These are phyloP conservation scores for Chesias legatella DNA, from an alignment of 2,888 invertebrate genomes.

Conservation along the genomic window DNA sequence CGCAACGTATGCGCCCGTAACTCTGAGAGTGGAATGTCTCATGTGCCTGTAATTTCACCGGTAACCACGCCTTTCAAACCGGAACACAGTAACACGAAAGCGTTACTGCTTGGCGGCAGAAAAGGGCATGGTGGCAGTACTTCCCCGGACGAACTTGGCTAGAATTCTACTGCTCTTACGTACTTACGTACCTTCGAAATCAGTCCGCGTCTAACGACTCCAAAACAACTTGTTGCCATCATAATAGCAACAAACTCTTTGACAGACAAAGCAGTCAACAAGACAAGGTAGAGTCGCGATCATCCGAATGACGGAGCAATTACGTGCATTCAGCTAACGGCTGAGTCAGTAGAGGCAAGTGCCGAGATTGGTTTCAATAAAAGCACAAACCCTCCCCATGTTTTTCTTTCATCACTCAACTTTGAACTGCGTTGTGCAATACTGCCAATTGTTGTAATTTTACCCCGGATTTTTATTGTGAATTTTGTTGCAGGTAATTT, in stretches of 20 bases:
- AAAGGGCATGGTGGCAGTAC: too few species aligned
- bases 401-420: slow-evolving; percentile 76
- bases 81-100: too few species aligned
- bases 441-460: slow-evolving; percentile 24
- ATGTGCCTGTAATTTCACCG: too few species aligned
- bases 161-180: too few species aligned
- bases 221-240: slow-evolving; percentile 43
- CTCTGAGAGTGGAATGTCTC: too few species aligned
- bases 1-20: too few species aligned
- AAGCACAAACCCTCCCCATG: slow-evolving; percentile 73
- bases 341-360: slow-evolving; percentile 72
- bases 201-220: slow-evolving; percentile 18
- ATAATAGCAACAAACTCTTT: slow-evolving; percentile 59
- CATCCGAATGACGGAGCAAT: slow-evolving; percentile 78
- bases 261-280: slow-evolving; percentile 72
- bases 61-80: too few species aligned
- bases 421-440: slow-evolving; percentile 69
- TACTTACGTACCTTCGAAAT: too few species aligned
- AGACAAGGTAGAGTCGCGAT: slow-evolving; percentile 70
- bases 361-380: slow-evolving; percentile 79
- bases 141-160: too few species aligned
- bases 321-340: slow-evolving; percentile 70
- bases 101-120: too few species aligned
- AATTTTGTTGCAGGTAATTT: slow-evolving; percentile 56
- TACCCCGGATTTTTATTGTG: slow-evolving; percentile 28